Conservation (phyloP, 2,113 vertebrate genomes). For the Anas platyrhynchos region DNA sequence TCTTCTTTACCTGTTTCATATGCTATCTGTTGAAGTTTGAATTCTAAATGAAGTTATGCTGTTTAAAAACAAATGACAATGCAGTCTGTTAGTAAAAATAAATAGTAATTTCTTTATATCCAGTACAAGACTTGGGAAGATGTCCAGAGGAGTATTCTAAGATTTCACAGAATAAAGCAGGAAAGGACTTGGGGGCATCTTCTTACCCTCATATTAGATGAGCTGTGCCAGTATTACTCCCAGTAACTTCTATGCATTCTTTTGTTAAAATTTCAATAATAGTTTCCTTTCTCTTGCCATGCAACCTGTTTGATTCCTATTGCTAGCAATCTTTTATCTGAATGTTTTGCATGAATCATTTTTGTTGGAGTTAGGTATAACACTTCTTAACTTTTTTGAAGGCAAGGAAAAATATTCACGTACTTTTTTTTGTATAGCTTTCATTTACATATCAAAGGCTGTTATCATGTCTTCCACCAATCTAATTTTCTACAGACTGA, state of each 20-base stretch:
- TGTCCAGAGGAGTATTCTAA: not conserved
- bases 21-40: not conserved
- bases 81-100: not conserved
- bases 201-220: not conserved
- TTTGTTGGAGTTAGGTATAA: not conserved
- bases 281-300: not conserved
- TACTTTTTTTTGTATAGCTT: not conserved
- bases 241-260: not conserved
- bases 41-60: not conserved
- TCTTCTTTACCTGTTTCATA: not conserved
- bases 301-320: not conserved
- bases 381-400: not conserved
- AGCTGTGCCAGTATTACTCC: not conserved
- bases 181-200: not conserved
- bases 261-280: not conserved
- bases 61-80: not conserved
- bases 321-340: not conserved
- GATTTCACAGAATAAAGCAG: not conserved
- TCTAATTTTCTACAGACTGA: not conserved
- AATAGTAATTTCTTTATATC: not conserved
- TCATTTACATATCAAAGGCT: not conserved
- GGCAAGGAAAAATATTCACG: not conserved
- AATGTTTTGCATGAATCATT: not conserved
- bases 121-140: not conserved
- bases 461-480: not conserved